Percentiles rank a stretch among this genome's conserved stretches.
phyloP scores from a whole-genome alignment of 2,113 vertebrate genomes.

The Triplophysa tibetana region DNA sequence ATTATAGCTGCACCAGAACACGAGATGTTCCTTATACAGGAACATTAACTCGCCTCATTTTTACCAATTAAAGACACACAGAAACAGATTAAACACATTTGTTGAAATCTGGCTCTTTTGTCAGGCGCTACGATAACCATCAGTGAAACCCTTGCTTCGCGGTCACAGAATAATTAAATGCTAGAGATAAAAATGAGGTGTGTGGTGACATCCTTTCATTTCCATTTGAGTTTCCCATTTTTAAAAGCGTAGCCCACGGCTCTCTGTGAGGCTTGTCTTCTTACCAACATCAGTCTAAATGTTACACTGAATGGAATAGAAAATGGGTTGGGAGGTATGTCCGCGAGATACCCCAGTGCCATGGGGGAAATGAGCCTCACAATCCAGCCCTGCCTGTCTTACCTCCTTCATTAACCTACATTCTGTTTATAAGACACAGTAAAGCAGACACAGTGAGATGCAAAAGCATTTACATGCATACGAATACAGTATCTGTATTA shows the following conservation, averaged over 20 bases:
- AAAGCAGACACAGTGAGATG: constrained; percentile 7
- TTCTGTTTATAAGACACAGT: constrained; percentile 29
- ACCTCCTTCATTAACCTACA: constrained; percentile 37
- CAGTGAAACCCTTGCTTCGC: background rate
- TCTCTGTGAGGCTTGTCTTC: constrained; percentile 17
- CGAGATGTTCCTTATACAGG: background rate
- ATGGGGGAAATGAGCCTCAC: constrained; percentile 36
- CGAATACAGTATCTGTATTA: constrained; percentile 5
- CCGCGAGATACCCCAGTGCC: background rate
- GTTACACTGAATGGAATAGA: constrained; percentile 22
- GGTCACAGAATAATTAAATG: constrained; percentile 5
- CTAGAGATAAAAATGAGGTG: constrained; percentile 17
- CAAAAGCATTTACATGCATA: constrained; percentile 4
- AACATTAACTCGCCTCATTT: background rate
- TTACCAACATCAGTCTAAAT: constrained; percentile 3
- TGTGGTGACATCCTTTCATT: background rate
- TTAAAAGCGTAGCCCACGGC: constrained; percentile 1
- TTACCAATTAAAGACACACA: background rate
- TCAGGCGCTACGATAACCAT: constrained; percentile 8
- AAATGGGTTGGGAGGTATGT: background rate
- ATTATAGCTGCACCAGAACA: no score
- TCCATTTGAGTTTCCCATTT: constrained; percentile 16
- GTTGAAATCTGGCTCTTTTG: background rate
- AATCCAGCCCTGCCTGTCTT: constrained; percentile 22
- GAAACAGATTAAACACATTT: constrained; percentile 5